Evolutionary conservation across 1,140 invertebrate species (phyloP).

Genomic region (Rhagoletis pomonella): DNA sequence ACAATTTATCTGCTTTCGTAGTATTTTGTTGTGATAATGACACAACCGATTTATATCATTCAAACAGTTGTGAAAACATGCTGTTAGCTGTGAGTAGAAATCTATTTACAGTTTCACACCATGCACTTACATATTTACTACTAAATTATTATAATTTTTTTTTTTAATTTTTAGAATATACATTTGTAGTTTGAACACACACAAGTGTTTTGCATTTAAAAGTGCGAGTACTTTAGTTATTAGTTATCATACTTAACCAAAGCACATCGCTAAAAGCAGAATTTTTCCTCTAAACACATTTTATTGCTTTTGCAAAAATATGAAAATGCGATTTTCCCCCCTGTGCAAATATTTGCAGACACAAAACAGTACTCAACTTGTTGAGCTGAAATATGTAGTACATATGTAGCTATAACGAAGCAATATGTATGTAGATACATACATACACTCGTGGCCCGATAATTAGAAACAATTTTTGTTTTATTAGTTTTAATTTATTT

Average conservation of each 20-base stretch:
- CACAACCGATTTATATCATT: too few relatives aligned
- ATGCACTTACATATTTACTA: not conserved
- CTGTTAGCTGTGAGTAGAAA: not conserved
- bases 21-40: too few relatives aligned
- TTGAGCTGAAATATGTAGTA: not conserved
- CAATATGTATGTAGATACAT: too few relatives aligned
- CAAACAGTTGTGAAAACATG: too few relatives aligned
- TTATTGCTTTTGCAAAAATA: not conserved
- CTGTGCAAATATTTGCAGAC: not conserved
- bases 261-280: not conserved
- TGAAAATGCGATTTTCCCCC: not conserved
- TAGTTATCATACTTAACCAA: not conserved
- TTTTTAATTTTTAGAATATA: too few relatives aligned
- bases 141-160: too few relatives aligned
- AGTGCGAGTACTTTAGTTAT: not conserved
- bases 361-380: too few relatives aligned
- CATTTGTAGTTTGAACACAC: not conserved
- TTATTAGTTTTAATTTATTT: too few relatives aligned
- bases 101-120: not conserved
- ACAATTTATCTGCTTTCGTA: too few relatives aligned
- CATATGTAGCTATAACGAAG: not conserved
- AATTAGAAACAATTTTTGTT: too few relatives aligned
- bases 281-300: not conserved
- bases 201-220: conserved; percentile 11
- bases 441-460: too few relatives aligned